phyloP scores from a whole-genome alignment of 1,140 invertebrate genomes.

The Leptoteleia sp. region DNA sequence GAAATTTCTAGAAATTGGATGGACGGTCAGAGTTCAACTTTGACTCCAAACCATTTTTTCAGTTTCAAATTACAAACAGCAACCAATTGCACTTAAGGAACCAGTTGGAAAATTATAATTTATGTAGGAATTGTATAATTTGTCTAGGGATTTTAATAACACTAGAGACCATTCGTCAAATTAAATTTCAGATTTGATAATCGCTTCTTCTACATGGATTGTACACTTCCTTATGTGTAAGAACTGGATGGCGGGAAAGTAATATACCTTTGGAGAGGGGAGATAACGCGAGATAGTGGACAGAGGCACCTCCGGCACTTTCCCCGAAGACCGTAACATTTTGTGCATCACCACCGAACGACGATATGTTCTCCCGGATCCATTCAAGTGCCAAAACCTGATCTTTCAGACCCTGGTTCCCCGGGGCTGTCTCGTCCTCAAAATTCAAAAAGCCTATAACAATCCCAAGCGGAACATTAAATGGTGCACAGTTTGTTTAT shows the following conservation, averaged over 20 bases:
- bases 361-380: conserved; percentile 48
- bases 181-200: too few species aligned
- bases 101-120: too few species aligned
- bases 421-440: conserved; percentile 38
- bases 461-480: not conserved
- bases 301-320: conserved; percentile 54
- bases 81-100: too few species aligned
- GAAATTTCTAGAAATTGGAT: too few species aligned
- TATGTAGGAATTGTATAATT: too few species aligned
- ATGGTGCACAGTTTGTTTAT: too few species aligned
- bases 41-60: too few species aligned
- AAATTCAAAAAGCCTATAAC: conserved; percentile 56
- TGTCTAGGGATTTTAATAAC: too few species aligned
- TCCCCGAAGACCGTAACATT: conserved; percentile 59
- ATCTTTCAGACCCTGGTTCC: conserved; percentile 62
- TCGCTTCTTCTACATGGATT: too few species aligned
- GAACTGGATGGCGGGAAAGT: not conserved
- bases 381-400: conserved; percentile 55
- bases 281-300: conserved; percentile 59
- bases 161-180: too few species aligned
- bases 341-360: conserved; percentile 51
- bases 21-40: too few species aligned
- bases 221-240: conserved; percentile 11
- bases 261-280: conserved; percentile 44
- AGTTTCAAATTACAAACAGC: too few species aligned